Base-by-base conservation (phyloP, 2,797 vertebrate genomes). In the Decapterus maruadsi region DNA sequence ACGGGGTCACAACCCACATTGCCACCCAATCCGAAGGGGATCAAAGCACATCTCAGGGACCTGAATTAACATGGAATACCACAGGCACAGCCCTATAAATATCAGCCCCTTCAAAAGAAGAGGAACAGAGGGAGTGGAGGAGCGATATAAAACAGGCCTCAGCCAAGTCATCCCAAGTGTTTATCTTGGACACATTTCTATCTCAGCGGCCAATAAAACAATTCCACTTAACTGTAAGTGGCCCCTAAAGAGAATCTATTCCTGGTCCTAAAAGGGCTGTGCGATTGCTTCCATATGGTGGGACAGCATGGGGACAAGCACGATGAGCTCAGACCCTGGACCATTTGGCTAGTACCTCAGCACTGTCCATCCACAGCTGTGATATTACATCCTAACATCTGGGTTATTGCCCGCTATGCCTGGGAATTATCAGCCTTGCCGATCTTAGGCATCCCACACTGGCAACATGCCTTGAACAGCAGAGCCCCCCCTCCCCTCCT, bases 121-220 rank as follows among this genome's bases (percentile, higher is more conserved):
- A 92, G 88, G 90, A 91, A 93, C 87, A 93, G 91, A 92, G 92
- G 86, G 91, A 92, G 93, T 90, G 89, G 90, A 90, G 89, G 80
- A 90, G 88, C 90, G 89, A 95, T 93, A 92, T 90, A 94, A 94
- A 92, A 88, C 90, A 92, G 85, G 83, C 92, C 92, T 92, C 89
- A 90, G 95, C 94, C 95, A 94, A 95, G 94, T 95, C 94, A 93
- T 96, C 95, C 96, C 96, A 96, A 96, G 97, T 99, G 97, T 99
- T 99, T 99, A 98, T 98, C 96, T 99, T 99, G 98, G 98, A 98
- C 96, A 95, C 94, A 95, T 96, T 97, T 98, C 96, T 97, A 97
- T 97, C 97, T 97, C 95, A 95, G 94, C 96, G 95, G 97, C 97
- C 97, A 97, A 97, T 97, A 97, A 98, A 98, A 97, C 97, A 97